Evolutionary conservation across 37 sponge, comb jelly and placozoan species (phyloP).

Genomic region (Aphrocallistes beatrix): DNA sequence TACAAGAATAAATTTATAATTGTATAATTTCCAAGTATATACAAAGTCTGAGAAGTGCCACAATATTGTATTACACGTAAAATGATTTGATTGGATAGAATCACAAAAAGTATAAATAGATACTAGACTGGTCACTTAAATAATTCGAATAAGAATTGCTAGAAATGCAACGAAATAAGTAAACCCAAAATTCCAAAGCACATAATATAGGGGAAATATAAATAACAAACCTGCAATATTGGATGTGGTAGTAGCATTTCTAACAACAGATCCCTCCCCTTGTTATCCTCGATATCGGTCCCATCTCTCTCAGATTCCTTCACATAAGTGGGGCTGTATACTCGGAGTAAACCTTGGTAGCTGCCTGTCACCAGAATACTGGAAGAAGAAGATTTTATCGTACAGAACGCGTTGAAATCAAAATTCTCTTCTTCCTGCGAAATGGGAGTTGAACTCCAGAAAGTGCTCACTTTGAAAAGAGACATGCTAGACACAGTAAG

Average conservation of each 20-base stretch:
- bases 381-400: neutral
- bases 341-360: slow-evolving; percentile 59
- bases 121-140: too few species aligned
- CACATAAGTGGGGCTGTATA: slow-evolving; percentile 45
- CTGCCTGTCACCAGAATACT: slow-evolving; percentile 41
- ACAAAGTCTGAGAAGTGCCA: too few species aligned
- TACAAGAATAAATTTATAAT: too few species aligned
- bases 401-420: slow-evolving; percentile 9
- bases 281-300: neutral
- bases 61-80: too few species aligned
- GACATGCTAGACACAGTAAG: slow-evolving; percentile 13
- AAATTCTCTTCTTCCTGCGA: neutral
- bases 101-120: too few species aligned
- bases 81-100: too few species aligned
- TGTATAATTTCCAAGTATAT: too few species aligned
- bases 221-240: slow-evolving; percentile 43
- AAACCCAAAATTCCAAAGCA: too few species aligned
- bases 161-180: too few species aligned
- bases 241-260: slow-evolving; percentile 52
- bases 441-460: neutral
- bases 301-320: neutral
- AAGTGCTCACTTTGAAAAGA: slow-evolving; percentile 15
- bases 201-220: neutral
- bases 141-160: too few species aligned
- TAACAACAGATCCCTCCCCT: slow-evolving; percentile 45